Evolutionary conservation across 2,888 invertebrate genomes (phyloP).

Genomic region (Hemaris fuciformis): DNA sequence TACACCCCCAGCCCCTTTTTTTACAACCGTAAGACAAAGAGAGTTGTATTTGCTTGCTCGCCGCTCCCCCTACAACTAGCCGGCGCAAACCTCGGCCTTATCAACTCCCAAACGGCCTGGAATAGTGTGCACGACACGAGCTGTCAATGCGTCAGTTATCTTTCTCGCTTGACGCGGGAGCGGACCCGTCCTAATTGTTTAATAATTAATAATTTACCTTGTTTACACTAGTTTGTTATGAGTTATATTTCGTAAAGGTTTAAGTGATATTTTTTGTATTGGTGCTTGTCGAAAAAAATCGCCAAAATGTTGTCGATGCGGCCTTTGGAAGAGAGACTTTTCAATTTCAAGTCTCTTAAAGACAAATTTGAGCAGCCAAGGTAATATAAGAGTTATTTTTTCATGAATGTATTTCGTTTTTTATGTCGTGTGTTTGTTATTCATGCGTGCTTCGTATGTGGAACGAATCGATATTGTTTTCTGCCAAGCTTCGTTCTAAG

Average conservation of each 20-base stretch:
- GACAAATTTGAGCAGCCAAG: conserved; percentile 68
- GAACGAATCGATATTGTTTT: conserved; percentile 2
- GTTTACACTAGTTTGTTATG: conserved; percentile 7
- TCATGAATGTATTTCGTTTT: background rate
- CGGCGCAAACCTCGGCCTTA: conserved; percentile 21
- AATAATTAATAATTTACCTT: conserved; percentile 12
- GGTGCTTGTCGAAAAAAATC: conserved; percentile 20
- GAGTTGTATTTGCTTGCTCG: background rate
- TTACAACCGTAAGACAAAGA: background rate
- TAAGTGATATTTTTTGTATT: conserved; percentile 17
- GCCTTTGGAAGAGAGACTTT: conserved; percentile 59
- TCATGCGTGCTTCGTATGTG: background rate
- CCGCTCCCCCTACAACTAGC: conserved; percentile 4
- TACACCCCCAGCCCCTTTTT: conserved; percentile 2
- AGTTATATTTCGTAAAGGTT: conserved; percentile 16
- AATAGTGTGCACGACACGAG: conserved; percentile 16
- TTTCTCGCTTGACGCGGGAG: conserved; percentile 23
- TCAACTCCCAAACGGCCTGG: conserved; percentile 21
- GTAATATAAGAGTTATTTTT: conserved; percentile 45
- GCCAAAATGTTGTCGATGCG: conserved; percentile 62
- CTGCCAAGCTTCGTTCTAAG: conserved; percentile 6
- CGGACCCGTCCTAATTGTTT: conserved; percentile 8
- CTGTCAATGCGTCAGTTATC: conserved; percentile 31
- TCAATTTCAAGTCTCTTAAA: conserved; percentile 65
- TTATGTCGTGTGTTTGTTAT: background rate